A percentile compares a stretch with the other conserved stretches of the same genome.
Evolutionary conservation across 2,113 vertebrate genomes (phyloP).

Genomic region (Synchiropus splendidus): DNA sequence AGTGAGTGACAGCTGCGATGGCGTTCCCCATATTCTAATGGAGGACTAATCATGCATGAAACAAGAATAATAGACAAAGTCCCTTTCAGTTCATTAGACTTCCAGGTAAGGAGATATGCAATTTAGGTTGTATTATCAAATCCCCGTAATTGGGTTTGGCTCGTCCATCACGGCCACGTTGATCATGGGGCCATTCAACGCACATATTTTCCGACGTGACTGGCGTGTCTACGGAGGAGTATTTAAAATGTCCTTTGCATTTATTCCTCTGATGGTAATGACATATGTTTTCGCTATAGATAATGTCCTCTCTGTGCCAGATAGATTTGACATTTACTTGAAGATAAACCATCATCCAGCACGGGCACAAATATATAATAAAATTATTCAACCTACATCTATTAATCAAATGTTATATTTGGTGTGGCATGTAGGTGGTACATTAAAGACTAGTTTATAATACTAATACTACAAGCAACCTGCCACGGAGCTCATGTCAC

Average conservation of each 20-base stretch:
- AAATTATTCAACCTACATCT: too few species aligned
- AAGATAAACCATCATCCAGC: not conserved
- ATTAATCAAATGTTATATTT: too few species aligned
- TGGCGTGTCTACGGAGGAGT: slow-evolving; percentile 19
- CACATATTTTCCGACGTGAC: slow-evolving; percentile 30
- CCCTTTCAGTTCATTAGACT: slow-evolving; percentile 57
- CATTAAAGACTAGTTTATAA: too few species aligned
- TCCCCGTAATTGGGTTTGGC: slow-evolving; percentile 46
- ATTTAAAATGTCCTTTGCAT: too few species aligned
- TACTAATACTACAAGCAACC: too few species aligned
- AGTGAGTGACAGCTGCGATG: slow-evolving; percentile 35
- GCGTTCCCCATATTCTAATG: slow-evolving; percentile 33
- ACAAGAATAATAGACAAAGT: slow-evolving; percentile 54
- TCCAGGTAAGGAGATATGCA: slow-evolving; percentile 57
- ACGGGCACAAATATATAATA: slow-evolving; percentile 2
- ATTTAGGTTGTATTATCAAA: slow-evolving; percentile 56
- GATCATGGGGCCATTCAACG: slow-evolving; percentile 33
- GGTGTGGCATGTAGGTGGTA: too few species aligned
- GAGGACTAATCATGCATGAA: slow-evolving; percentile 53
- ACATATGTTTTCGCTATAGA: too few species aligned
- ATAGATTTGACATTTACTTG: too few species aligned
- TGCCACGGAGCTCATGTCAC: too few species aligned
- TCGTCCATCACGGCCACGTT: slow-evolving; percentile 49
- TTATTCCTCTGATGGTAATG: too few species aligned
- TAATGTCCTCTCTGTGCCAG: too few species aligned